A percentile compares a stretch with the other conserved stretches of the same genome.
Conservation (phyloP, 2,888 invertebrate genomes). For the Nebria brevicollis region DNA sequence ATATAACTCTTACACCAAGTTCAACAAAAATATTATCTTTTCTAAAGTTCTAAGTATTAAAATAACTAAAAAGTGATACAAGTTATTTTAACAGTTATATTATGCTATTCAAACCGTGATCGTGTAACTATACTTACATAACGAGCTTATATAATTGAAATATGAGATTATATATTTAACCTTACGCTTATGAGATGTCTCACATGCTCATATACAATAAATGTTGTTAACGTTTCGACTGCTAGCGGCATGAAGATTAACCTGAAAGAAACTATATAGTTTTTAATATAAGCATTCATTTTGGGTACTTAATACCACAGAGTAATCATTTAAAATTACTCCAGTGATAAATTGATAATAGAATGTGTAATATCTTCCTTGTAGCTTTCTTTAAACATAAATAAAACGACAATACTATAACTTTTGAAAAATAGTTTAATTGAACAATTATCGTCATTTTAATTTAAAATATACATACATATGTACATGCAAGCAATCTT, state of each 20-base stretch:
- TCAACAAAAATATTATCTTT: neutral
- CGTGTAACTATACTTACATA: neutral
- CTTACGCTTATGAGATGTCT: neutral
- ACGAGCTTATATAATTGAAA: neutral
- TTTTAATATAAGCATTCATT: conserved; percentile 33
- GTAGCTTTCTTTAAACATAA: too few relatives aligned
- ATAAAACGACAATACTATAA: too few relatives aligned
- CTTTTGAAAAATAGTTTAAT: too few relatives aligned
- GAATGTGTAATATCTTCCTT: neutral
- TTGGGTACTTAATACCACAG: neutral
- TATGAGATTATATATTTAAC: neutral
- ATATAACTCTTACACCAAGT: neutral
- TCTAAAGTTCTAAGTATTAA: neutral
- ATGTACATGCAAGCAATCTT: too few relatives aligned
- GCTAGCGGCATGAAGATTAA: conserved; percentile 22
- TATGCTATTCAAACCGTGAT: neutral
- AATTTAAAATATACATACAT: too few relatives aligned
- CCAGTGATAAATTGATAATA: conserved; percentile 4
- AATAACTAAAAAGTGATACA: neutral
- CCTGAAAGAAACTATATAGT: conserved; percentile 25
- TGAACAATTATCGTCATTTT: too few relatives aligned
- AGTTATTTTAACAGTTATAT: neutral
- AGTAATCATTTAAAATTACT: conserved; percentile 3
- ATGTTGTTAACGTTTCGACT: neutral
- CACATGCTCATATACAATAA: neutral